Conservation (phyloP, 2,888 invertebrate species). For the Meiosimyza platycephala region DNA sequence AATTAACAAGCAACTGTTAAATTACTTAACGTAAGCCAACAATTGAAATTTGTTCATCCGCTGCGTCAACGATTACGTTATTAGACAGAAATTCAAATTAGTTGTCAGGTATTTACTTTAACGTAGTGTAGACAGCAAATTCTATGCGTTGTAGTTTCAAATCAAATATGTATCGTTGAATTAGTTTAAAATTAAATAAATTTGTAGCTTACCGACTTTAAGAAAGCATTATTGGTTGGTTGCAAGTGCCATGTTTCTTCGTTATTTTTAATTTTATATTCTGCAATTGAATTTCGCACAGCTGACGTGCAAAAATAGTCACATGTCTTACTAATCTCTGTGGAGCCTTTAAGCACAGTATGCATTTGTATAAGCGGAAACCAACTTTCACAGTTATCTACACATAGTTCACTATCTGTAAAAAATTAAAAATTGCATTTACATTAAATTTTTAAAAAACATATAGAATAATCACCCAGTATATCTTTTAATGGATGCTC, state of each 20-base stretch:
- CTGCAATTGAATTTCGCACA: conserved; percentile 64
- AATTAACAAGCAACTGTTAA: too few relatives aligned
- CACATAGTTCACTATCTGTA: conserved; percentile 62
- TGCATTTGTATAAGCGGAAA: conserved; percentile 65
- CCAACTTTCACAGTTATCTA: conserved; percentile 67
- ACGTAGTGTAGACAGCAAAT: too few relatives aligned
- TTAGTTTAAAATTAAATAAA: background rate
- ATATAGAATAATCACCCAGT: conserved; percentile 49
- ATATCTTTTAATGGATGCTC: conserved; percentile 62
- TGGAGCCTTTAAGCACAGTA: conserved; percentile 57
- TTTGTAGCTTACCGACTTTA: conserved; percentile 59
- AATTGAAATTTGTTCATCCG: too few relatives aligned
- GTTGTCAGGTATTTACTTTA: too few relatives aligned
- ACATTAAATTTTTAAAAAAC: background rate
- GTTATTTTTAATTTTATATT: conserved; percentile 61
- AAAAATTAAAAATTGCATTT: conserved; percentile 20
- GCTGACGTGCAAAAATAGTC: conserved; percentile 66
- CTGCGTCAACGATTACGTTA: too few relatives aligned
- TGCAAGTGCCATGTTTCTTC: conserved; percentile 63
- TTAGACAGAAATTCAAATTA: too few relatives aligned
- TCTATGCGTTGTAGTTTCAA: background rate
- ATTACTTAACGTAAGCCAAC: too few relatives aligned
- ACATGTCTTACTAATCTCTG: conserved; percentile 57
- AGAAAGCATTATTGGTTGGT: conserved; percentile 66
- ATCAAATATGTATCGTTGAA: background rate